Percentiles rank a stretch among this genome's conserved stretches.
Evolutionary conservation across 2,888 invertebrate genomes (phyloP).

Genomic region (Cheilosia pagana): DNA sequence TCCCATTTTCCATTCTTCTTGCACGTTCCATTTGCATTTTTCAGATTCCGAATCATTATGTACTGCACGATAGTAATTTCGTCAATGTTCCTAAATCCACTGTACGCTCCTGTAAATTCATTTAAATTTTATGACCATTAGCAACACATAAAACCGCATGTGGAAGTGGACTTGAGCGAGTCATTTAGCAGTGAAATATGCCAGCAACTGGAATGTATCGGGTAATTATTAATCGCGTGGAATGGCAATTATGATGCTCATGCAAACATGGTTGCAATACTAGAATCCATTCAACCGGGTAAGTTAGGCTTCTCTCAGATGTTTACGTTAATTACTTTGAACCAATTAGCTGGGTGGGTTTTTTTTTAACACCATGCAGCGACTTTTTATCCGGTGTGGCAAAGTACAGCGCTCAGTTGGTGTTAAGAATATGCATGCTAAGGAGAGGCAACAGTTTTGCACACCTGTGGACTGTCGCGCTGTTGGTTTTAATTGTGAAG

Average conservation of each 20-base stretch:
- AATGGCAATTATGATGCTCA: slow-evolving; percentile 56
- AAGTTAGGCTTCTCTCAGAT: slow-evolving; percentile 42
- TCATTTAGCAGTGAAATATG: slow-evolving; percentile 21
- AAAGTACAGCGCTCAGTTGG: slow-evolving; percentile 14
- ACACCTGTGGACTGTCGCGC: slow-evolving; percentile 1
- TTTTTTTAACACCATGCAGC: slow-evolving; percentile 12
- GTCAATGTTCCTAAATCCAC: slow-evolving; percentile 42
- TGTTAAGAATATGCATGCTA: slow-evolving; percentile 25
- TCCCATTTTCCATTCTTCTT: background rate
- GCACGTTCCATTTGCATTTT: slow-evolving; percentile 14
- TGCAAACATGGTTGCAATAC: slow-evolving; percentile 58
- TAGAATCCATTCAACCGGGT: slow-evolving; percentile 37
- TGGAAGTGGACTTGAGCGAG: slow-evolving; percentile 28
- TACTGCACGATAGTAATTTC: slow-evolving; percentile 33
- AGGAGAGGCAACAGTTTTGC: slow-evolving; percentile 22
- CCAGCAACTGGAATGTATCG: slow-evolving; percentile 52
- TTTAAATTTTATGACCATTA: slow-evolving; percentile 46
- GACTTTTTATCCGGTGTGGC: slow-evolving; percentile 20
- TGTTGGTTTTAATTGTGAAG: slow-evolving; percentile 11
- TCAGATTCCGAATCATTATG: background rate
- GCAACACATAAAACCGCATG: slow-evolving; percentile 34
- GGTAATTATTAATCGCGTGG: slow-evolving; percentile 47
- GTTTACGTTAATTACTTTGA: slow-evolving; percentile 69
- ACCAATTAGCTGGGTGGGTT: slow-evolving; percentile 64
- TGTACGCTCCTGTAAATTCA: slow-evolving; percentile 25